Conservation (phyloP, 2,113 vertebrate species). For the Centropristis striata region DNA sequence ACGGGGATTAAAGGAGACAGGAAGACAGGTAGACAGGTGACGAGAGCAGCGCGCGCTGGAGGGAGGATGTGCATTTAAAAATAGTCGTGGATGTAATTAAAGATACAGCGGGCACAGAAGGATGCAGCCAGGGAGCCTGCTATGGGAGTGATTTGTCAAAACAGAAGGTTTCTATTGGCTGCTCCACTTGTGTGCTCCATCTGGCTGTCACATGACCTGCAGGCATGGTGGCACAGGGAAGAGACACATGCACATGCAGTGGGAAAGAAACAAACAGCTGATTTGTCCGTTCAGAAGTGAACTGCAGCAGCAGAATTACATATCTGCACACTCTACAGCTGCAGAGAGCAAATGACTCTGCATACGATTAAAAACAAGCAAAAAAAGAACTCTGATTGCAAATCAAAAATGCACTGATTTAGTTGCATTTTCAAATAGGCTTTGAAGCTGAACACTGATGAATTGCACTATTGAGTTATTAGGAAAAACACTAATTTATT, state of each 20-base stretch:
- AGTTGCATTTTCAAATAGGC: not conserved
- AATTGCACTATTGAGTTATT: not conserved
- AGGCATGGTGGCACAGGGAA: slow-evolving; percentile 35
- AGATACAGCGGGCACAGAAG: slow-evolving; percentile 53
- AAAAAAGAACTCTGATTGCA: not conserved
- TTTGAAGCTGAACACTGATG: not conserved
- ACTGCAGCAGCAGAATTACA: slow-evolving; percentile 5
- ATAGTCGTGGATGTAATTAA: slow-evolving; percentile 72
- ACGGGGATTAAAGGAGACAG: slow-evolving; percentile 62
- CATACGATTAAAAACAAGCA: not conserved
- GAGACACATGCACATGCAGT: slow-evolving; percentile 11
- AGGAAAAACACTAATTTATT: slow-evolving; percentile 16
- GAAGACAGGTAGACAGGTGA: slow-evolving; percentile 69
- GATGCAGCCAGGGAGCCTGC: slow-evolving; percentile 16
- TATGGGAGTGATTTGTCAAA: slow-evolving; percentile 38
- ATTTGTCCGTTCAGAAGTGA: not conserved
- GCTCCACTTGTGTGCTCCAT: slow-evolving; percentile 47
- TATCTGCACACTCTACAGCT: slow-evolving; percentile 5
- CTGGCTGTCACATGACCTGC: slow-evolving; percentile 69
- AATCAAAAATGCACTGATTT: not conserved
- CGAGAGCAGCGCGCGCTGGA: slow-evolving; percentile 29
- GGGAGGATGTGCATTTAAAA: slow-evolving; percentile 64
- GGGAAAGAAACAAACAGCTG: not conserved
- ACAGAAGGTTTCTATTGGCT: slow-evolving; percentile 66
- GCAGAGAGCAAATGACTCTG: not conserved